Conservation (phyloP, 2,797 vertebrate genomes). For the Ctenochaetus hawaiiensis region DNA sequence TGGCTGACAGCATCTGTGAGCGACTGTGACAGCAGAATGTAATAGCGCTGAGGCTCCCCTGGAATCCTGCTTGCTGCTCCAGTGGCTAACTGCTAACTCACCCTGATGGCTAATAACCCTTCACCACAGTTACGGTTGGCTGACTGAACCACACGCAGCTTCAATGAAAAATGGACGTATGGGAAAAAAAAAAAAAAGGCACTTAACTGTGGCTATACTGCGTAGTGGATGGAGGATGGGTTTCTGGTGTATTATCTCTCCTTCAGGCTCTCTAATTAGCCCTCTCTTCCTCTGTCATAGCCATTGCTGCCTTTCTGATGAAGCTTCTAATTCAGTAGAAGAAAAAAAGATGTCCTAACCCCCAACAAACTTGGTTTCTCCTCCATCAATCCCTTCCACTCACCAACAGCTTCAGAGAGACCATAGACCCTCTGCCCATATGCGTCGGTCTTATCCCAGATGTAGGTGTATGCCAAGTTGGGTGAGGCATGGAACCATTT, state of each 20-base stretch:
- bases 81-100: slow-evolving; percentile 79
- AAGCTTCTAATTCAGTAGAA: slow-evolving; percentile 51
- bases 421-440: slow-evolving; percentile 97
- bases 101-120: slow-evolving; percentile 85
- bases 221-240: slow-evolving; percentile 50
- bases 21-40: slow-evolving; percentile 80
- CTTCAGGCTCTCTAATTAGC: slow-evolving; percentile 76
- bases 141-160: slow-evolving; percentile 71
- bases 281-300: slow-evolving; percentile 67
- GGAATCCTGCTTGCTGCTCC: slow-evolving; percentile 76
- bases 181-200: slow-evolving; percentile 51
- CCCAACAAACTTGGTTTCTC: not conserved
- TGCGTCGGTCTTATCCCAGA: slow-evolving; percentile 98
- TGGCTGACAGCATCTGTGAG: slow-evolving; percentile 77
- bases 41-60: slow-evolving; percentile 74
- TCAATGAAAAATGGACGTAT: slow-evolving; percentile 75
- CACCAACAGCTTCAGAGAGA: slow-evolving; percentile 94
- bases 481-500: slow-evolving; percentile 98
- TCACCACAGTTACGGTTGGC: slow-evolving; percentile 78
- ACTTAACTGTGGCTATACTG: slow-evolving; percentile 64
- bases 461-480: slow-evolving; percentile 97
- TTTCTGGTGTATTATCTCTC: slow-evolving; percentile 71
- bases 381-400: slow-evolving; percentile 49
- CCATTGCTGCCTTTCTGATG: slow-evolving; percentile 47
- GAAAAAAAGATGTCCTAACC: slow-evolving; percentile 13